Evolutionary conservation across 1,140 invertebrate species (phyloP).

Genomic region (Pachyrhynchus sulphureomaculatus): DNA sequence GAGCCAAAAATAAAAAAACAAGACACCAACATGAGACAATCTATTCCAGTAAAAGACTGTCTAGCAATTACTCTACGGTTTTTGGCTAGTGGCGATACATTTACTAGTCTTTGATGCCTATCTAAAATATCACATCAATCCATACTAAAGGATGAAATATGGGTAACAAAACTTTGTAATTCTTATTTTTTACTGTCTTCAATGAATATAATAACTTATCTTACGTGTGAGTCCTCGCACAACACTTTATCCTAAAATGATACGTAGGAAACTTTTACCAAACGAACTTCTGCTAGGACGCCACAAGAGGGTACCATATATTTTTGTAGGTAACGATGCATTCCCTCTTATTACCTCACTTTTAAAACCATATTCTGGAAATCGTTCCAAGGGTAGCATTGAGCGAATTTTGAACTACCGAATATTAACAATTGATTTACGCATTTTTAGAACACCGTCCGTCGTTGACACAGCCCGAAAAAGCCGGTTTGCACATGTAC

Average conservation of each 20-base stretch:
- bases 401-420: neutral
- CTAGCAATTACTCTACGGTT: conserved; percentile 41
- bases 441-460: neutral
- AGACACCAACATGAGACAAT: conserved; percentile 18
- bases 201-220: neutral
- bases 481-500: neutral
- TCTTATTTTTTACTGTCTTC: neutral
- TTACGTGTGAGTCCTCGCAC: neutral
- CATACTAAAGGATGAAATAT: conserved; percentile 37
- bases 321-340: conserved; percentile 1
- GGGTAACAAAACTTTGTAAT: conserved; percentile 26
- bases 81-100: conserved; percentile 41
- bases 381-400: neutral
- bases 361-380: conserved; percentile 2
- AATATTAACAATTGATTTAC: neutral
- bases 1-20: conserved; percentile 34
- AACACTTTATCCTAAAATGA: neutral
- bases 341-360: conserved; percentile 5
- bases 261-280: neutral
- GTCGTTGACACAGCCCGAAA: neutral
- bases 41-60: conserved; percentile 30
- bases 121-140: conserved; percentile 41
- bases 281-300: neutral
- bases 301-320: neutral
- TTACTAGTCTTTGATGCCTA: conserved; percentile 34